Conservation (phyloP, 2,113 vertebrate species). For the Urocitellus parryii region DNA sequence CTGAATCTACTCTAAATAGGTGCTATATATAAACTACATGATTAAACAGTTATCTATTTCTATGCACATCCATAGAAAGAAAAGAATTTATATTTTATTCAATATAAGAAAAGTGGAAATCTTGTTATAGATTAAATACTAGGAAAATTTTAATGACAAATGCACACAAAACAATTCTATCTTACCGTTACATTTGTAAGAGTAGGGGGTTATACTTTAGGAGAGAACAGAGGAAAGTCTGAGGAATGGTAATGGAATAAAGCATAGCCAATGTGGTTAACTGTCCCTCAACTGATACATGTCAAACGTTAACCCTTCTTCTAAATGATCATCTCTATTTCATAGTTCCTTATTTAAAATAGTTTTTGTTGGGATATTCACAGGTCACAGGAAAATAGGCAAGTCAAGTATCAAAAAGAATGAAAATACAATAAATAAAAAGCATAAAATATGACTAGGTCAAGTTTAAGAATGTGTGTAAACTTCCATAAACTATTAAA, state of each 20-base stretch:
- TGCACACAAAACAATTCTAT: background rate
- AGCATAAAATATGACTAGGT: background rate
- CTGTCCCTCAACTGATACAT: background rate
- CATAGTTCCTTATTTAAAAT: slow-evolving; percentile 36
- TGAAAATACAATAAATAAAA: background rate
- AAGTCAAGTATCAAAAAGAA: background rate
- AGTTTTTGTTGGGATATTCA: background rate
- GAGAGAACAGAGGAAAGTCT: background rate
- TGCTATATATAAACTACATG: background rate
- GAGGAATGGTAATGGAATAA: background rate
- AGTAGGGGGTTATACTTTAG: background rate
- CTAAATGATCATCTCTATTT: background rate
- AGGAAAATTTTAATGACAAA: slow-evolving; percentile 18
- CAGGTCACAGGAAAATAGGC: background rate
- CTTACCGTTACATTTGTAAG: background rate
- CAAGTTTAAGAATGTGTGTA: background rate
- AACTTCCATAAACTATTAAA: background rate
- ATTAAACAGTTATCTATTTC: background rate
- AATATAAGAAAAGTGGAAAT: background rate
- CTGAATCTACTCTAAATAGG: background rate
- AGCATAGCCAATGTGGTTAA: background rate
- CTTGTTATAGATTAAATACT: background rate
- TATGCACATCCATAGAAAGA: background rate
- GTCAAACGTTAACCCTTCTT: background rate
- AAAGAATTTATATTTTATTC: slow-evolving; percentile 36